Conservation (phyloP, 2,797 vertebrate genomes). For the Spinus pinus region DNA sequence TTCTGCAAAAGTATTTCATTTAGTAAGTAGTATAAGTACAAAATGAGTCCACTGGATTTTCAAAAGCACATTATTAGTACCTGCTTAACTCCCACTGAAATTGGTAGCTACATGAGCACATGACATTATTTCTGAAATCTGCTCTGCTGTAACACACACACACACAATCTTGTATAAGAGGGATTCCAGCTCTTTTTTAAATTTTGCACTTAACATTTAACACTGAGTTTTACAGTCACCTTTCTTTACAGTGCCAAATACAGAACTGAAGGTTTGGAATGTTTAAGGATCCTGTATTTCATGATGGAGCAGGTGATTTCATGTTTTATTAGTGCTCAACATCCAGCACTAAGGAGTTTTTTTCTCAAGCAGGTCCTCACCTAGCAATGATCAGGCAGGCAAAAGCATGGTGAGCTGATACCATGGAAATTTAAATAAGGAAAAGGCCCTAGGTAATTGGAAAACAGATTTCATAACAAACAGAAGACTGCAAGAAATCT, state of each 20-base stretch:
- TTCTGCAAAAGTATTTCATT: slow-evolving; percentile 1
- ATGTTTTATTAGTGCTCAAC: background rate
- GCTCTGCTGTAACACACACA: background rate
- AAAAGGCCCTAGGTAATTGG: background rate
- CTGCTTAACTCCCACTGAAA: background rate
- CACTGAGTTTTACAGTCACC: background rate
- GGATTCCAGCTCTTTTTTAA: background rate
- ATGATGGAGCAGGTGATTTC: background rate
- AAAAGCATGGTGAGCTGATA: background rate
- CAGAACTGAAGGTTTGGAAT: background rate
- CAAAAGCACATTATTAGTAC: background rate
- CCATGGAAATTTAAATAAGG: background rate
- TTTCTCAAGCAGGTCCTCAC: background rate
- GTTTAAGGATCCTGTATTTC: background rate
- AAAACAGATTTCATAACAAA: background rate
- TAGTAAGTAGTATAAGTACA: background rate
- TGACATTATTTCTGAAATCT: background rate
- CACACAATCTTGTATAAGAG: background rate
- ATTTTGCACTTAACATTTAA: background rate
- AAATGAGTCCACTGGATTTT: background rate
- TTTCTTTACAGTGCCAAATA: background rate
- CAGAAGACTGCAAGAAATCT: background rate
- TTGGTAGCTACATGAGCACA: background rate
- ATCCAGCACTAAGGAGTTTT: background rate
- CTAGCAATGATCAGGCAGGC: background rate